Evolutionary conservation across 2,797 vertebrate genomes (phyloP).

Genomic region (Dendrocincla fuliginosa): DNA sequence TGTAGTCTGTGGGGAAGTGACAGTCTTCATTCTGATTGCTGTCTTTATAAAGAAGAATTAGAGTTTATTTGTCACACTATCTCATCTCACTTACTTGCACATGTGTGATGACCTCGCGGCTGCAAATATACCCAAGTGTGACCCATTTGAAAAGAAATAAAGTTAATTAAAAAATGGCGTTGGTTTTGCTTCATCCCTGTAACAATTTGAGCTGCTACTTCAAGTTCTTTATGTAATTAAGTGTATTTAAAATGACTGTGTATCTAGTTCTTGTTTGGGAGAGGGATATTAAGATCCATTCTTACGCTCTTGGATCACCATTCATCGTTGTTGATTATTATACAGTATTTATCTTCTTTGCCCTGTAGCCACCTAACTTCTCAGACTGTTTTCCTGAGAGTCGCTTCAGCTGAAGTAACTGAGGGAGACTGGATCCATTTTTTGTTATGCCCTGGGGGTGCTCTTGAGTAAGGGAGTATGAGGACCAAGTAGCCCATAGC

Average conservation of each 20-base stretch:
- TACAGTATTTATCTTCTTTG: neutral
- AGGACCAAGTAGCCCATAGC: neutral
- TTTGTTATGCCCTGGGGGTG: neutral
- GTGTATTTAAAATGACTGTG: neutral
- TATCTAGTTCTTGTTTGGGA: neutral
- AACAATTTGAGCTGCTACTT: neutral
- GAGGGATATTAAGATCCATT: neutral
- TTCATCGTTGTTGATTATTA: neutral
- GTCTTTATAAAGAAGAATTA: neutral
- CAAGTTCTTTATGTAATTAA: neutral
- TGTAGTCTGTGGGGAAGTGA: neutral
- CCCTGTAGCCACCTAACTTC: neutral
- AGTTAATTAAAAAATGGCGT: neutral
- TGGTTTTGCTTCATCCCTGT: neutral
- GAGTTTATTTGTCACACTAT: neutral
- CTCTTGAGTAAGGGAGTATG: neutral
- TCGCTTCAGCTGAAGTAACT: neutral
- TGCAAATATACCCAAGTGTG: neutral
- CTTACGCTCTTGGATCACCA: neutral
- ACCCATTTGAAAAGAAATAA: neutral
- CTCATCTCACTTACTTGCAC: neutral
- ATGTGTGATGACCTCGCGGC: neutral
- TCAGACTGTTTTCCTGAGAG: neutral
- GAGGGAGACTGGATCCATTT: neutral
- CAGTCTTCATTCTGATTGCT: neutral